A percentile compares a stretch with the other conserved stretches of the same genome.
These are phyloP conservation scores for Ardeotis arabs DNA, from an alignment of 2,113 vertebrate genomes.

Conservation along the genomic window DNA sequence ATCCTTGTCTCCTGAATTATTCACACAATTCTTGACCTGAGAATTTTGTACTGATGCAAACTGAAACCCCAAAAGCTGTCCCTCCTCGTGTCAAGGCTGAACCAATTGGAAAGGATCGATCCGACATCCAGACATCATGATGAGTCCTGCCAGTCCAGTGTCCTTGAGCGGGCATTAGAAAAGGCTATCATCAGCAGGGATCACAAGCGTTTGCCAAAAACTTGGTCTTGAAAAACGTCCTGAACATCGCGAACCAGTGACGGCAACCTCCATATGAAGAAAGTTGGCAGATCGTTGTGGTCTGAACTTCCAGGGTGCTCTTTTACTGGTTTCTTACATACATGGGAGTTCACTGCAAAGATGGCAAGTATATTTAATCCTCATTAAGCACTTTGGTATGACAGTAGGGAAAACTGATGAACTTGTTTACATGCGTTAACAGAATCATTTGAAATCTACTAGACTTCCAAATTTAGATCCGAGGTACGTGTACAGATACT, in stretches of 20 bases:
- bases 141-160: conserved; percentile 3
- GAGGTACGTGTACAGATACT: neutral
- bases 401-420: conserved; percentile 5
- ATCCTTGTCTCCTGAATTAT: conserved; percentile 29
- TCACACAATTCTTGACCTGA: conserved; percentile 43
- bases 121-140: neutral
- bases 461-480: conserved; percentile 36
- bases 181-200: neutral
- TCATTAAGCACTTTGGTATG: neutral
- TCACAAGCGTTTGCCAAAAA: conserved; percentile 3
- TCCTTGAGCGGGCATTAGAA: neutral
- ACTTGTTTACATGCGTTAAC: neutral
- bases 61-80: conserved; percentile 27
- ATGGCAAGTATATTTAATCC: neutral
- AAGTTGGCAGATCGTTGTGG: neutral
- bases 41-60: conserved; percentile 11
- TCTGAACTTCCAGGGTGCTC: conserved; percentile 2
- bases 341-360: neutral
- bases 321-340: neutral
- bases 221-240: neutral
- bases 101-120: neutral
- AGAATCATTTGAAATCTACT: neutral
- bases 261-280: neutral
- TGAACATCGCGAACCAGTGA: neutral
- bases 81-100: neutral